phyloP scores from a whole-genome alignment of 2,797 vertebrate species.

The Alcedo quadribrachys region DNA sequence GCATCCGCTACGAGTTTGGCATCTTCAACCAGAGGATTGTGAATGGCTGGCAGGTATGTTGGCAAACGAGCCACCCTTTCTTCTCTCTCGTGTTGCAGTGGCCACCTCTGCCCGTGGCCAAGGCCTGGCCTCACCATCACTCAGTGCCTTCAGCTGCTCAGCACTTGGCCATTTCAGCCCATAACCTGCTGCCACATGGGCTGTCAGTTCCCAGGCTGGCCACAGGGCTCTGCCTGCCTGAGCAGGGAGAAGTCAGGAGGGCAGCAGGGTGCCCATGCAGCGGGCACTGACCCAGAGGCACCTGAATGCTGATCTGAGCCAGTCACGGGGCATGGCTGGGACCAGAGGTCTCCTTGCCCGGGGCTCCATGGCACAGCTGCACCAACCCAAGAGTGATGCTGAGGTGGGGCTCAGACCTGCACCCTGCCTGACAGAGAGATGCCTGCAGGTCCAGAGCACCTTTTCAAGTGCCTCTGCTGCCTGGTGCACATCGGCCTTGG shows the following conservation, averaged over 20 bases:
- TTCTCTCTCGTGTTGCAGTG: background rate
- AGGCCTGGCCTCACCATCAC: background rate
- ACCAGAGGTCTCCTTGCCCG: background rate
- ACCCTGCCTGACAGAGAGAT: background rate
- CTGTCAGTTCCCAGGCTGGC: background rate
- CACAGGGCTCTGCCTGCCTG: background rate
- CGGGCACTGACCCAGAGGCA: background rate
- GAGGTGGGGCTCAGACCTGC: too few relatives aligned
- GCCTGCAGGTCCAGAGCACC: too few relatives aligned
- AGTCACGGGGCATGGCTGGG: background rate
- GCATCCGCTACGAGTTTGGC: constrained; percentile 90
- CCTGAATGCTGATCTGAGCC: rapidly evolving
- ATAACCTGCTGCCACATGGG: background rate
- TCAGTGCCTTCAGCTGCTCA: background rate
- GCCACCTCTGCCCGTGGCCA: background rate
- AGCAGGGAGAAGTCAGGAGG: background rate
- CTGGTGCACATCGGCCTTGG: background rate
- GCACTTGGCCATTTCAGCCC: background rate
- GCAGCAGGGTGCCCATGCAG: rapidly evolving
- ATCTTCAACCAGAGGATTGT: constrained; percentile 90
- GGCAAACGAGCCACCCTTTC: background rate
- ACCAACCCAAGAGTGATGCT: background rate
- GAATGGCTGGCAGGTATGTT: constrained; percentile 86
- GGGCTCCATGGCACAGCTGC: background rate
- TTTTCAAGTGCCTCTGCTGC: background rate